Conservation (phyloP, 2,113 vertebrate species). For the Clarias macrocephalus region DNA sequence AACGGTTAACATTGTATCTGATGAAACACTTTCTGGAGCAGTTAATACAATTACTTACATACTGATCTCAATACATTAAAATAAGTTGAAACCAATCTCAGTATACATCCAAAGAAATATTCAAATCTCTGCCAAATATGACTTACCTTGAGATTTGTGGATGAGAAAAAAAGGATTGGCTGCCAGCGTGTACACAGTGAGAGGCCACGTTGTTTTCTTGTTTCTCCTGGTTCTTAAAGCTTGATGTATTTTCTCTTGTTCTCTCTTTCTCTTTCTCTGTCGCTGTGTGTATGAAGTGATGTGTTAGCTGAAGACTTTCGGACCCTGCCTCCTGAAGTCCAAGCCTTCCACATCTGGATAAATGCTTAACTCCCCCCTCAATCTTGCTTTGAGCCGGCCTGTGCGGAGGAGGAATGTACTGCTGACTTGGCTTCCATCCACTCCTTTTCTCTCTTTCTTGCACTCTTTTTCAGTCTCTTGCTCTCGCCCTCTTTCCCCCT, state of each 20-base stretch:
- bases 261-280: not conserved
- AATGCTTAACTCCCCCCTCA: slow-evolving; percentile 49
- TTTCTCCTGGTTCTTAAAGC: slow-evolving; percentile 24
- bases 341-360: slow-evolving; percentile 58
- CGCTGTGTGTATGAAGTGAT: slow-evolving; percentile 18
- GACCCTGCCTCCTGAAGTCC: slow-evolving; percentile 37
- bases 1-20: slow-evolving; percentile 2
- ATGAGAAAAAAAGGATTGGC: slow-evolving; percentile 37
- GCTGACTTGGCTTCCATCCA: slow-evolving; percentile 54
- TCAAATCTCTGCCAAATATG: slow-evolving; percentile 22
- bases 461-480: not conserved
- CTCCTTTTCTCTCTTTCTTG: slow-evolving; percentile 37
- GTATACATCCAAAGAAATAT: slow-evolving; percentile 7
- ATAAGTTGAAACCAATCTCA: slow-evolving; percentile 23
- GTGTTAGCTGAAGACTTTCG: slow-evolving; percentile 41
- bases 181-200: not conserved
- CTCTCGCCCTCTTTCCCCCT: not conserved
- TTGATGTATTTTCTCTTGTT: not conserved
- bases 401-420: slow-evolving; percentile 68
- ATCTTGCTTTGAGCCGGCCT: slow-evolving; percentile 48
- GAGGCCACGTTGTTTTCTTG: slow-evolving; percentile 19
- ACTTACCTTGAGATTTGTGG: slow-evolving; percentile 68
- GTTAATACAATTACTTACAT: not conserved
- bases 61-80: slow-evolving; percentile 17
- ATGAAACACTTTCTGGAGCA: slow-evolving; percentile 29